Evolutionary conservation across 92 coral and sea anemone species (phyloP), one percentile per base, ranked within the genome.

Genomic region (Zoanthus solanderi): DNA sequence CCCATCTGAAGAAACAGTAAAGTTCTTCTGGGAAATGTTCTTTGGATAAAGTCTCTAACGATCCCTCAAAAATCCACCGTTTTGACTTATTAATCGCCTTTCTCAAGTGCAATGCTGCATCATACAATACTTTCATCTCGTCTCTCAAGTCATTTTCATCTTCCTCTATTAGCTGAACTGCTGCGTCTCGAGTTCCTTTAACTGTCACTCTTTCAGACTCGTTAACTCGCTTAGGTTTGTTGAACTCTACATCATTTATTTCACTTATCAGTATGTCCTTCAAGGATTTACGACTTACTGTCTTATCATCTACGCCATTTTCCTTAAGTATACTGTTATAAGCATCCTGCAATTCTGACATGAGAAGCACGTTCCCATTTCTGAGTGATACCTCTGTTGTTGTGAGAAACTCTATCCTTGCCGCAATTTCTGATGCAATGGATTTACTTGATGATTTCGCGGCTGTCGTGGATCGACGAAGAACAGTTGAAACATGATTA

Each of bases 1-100:
- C 87, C 91, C 88, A 88, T 82, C 91, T 88, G 87, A 88, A 82
- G 83, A 72, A 88, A 77, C 88, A 88, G 76, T 88, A 88, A 60
- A 88, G 83, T 81, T 88, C 72, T 72, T 88, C 81, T 28, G 83
- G 91, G 65, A 9, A 57, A 57, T 57, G 65, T 57, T 57, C 65
- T 57, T 57, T 57, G 65, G 15, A 57, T 61, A 87, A 84, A 87
- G 56, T 78, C 60, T 78, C 90, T 68, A 87, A 67, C 31, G 90
- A 87, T 58, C 90, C 86, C 45, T 44, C 65, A 56, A 87, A 87
- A 54, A 46, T 57, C 65, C 65, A 57, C 79, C 86, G 34, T 74
- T 87, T 57, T 46, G 78, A 63, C 83, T 79, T 79, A 53, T 47
- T 87, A 61, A 87, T 87, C 28, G 53, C 23, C 90, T 87, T 87